Evolutionary conservation across 2,888 invertebrate genomes (phyloP).

Genomic region (Hemithea aestivaria): DNA sequence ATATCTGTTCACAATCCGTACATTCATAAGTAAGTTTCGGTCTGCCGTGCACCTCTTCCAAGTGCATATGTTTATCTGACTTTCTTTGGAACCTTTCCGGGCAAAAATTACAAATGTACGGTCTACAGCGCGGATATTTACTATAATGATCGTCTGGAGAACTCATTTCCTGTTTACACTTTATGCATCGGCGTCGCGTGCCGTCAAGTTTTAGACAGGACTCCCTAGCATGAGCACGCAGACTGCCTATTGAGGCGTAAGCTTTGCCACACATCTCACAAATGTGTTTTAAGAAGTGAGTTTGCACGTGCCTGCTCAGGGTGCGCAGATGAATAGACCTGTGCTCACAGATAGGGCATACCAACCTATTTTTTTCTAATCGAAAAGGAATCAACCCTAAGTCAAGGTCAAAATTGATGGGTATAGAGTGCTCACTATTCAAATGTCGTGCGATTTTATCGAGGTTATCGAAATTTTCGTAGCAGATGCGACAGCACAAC

Average conservation of each 20-base stretch:
- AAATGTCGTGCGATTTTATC: conserved; percentile 39
- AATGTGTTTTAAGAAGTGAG: conserved; percentile 41
- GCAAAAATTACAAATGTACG: too few species aligned
- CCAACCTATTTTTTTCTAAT: conserved; percentile 32
- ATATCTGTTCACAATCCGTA: conserved; percentile 40
- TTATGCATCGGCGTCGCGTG: conserved; percentile 27
- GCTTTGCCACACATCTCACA: conserved; percentile 49
- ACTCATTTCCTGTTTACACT: conserved; percentile 40
- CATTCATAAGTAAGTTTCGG: conserved; percentile 33
- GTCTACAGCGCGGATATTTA: too few species aligned
- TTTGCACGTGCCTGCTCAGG: conserved; percentile 43
- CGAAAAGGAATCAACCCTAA: conserved; percentile 44
- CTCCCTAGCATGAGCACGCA: conserved; percentile 34
- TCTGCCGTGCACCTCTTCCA: too few species aligned
- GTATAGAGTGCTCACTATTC: conserved; percentile 30
- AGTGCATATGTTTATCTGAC: too few species aligned
- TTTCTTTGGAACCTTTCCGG: too few species aligned
- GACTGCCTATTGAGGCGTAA: conserved; percentile 33
- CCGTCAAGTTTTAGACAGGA: too few species aligned
- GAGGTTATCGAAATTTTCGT: conserved; percentile 25
- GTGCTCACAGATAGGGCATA: conserved; percentile 37
- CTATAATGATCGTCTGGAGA: conserved; percentile 35
- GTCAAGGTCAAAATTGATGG: conserved; percentile 32
- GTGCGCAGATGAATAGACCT: conserved; percentile 39
- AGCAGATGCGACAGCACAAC: conserved; percentile 41